Conservation (phyloP, 2,113 vertebrate genomes). For the Chroicocephalus ridibundus region DNA sequence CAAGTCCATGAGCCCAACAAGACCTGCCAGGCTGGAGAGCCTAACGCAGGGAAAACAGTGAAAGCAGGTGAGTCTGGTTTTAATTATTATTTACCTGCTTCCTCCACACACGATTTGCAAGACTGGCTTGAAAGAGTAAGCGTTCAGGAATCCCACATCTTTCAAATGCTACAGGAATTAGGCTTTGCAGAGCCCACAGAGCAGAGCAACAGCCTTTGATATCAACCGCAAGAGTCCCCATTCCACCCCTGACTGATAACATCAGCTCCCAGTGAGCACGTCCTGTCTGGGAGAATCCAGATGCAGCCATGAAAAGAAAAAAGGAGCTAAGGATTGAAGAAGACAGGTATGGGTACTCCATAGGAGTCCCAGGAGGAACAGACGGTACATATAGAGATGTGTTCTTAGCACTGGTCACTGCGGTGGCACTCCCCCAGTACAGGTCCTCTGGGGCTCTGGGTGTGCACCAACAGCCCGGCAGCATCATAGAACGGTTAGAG, state of each 20-base stretch:
- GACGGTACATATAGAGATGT: accelerated
- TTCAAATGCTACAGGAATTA: not conserved
- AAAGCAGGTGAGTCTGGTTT: not conserved
- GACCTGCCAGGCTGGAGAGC: not conserved
- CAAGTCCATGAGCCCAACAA: not conserved
- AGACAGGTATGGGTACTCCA: not conserved
- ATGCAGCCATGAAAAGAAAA: not conserved
- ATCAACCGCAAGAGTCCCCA: not conserved
- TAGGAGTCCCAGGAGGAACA: not conserved
- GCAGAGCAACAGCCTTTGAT: not conserved
- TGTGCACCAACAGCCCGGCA: not conserved
- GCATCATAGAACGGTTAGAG: not conserved
- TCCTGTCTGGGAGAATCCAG: not conserved
- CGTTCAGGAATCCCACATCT: not conserved
- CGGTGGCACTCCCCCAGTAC: no score
- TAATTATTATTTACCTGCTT: not conserved
- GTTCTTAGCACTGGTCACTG: no score
- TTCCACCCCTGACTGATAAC: not conserved
- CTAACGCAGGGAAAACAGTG: not conserved
- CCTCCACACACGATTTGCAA: not conserved
- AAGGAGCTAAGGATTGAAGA: not conserved
- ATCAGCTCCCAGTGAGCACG: not conserved
- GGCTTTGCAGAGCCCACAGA: not conserved
- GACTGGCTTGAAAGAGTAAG: not conserved
- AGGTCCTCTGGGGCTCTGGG: not conserved